Percentiles rank a stretch among this genome's conserved stretches.
These are phyloP conservation scores for Austrofundulus limnaeus DNA, from an alignment of 2,113 vertebrate species.

Conservation along the genomic window DNA sequence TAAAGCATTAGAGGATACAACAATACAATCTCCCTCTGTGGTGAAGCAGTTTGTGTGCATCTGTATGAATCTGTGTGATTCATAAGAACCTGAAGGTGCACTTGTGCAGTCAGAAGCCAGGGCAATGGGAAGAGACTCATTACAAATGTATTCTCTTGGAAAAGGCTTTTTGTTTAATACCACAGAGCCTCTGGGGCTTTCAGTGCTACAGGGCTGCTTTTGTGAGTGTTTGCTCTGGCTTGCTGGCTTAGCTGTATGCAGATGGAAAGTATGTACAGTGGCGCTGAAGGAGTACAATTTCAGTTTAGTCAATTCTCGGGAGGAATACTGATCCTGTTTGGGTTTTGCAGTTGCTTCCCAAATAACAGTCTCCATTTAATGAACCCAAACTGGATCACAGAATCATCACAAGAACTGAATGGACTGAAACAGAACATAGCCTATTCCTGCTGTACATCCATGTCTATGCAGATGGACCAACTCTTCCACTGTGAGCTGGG, in stretches of 20 bases:
- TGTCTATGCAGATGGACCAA: slow-evolving; percentile 69
- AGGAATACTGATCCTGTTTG: slow-evolving; percentile 45
- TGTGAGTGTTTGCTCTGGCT: slow-evolving; percentile 56
- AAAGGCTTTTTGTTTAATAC: slow-evolving; percentile 27
- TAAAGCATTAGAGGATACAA: slow-evolving; percentile 46
- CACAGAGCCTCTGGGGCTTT: slow-evolving; percentile 36
- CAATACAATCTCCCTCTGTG: slow-evolving; percentile 72
- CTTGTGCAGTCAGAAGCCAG: slow-evolving; percentile 70
- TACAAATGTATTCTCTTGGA: slow-evolving; percentile 55
- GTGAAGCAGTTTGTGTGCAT: slow-evolving; percentile 57
- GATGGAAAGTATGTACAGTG: slow-evolving; percentile 68
- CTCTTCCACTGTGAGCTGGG: slow-evolving; percentile 62
- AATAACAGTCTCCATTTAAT: slow-evolving; percentile 28
- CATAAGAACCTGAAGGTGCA: slow-evolving; percentile 63
- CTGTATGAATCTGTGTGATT: slow-evolving; percentile 71
- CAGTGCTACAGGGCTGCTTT: slow-evolving; percentile 41
- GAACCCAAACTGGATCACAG: slow-evolving; percentile 52
- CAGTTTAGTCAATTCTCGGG: slow-evolving; percentile 53
- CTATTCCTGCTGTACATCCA: slow-evolving; percentile 63
- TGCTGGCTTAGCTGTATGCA: slow-evolving; percentile 64
- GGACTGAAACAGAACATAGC: slow-evolving; percentile 60
- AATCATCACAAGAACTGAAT: slow-evolving; percentile 41
- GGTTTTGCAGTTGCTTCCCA: slow-evolving; percentile 29
- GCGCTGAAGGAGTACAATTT: slow-evolving; percentile 54
- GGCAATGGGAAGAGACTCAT: slow-evolving; percentile 43